Base-by-base conservation (phyloP, 1,140 invertebrate genomes). In the Prorops nasuta region DNA sequence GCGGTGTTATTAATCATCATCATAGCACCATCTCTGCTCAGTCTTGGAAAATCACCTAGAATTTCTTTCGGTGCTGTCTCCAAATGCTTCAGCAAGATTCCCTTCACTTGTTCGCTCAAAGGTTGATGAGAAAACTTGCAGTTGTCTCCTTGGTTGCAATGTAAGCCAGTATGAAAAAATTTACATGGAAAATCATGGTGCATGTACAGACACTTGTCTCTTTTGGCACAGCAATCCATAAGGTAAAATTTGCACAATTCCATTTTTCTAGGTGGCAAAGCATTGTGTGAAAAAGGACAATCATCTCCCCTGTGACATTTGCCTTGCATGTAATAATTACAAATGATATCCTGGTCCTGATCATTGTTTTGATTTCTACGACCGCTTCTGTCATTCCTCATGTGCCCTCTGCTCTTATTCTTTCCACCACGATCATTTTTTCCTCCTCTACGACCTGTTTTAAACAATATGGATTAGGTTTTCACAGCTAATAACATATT, bases 171-270 rank as follows among this genome's bases (percentile, higher is more conserved):
- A 67, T 98, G 95, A 69, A 89, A 97, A 79, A 91, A 97, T 81
- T 98, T 98, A 78, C 96, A 98, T 24, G 96, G 96, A 72, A 96
- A 98, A 71, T 98, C 94, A 60, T 89, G 87, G 80, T 98, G 96
- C 88, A 98, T 92, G 67, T 96, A 98, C 2, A 94, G 80, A 80
- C 96, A 98, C 73, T 94, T 94, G 55, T 96, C 92, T 55, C 90
- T 86, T 80, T 98, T 98, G 7, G 91, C 90, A 79, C 96, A 98
- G 70, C 91, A 93, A 46, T 95, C 92, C 84, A 92, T 94, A 32
- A 97, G 72, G 77, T 97, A 98, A 79, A 96, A 98, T 79, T 98
- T 98, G 74, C 96, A 98, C 0, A 98, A 75, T 72, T 98, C 95
- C 81, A 93, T 84, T 79, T 96, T 96, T 47, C 92, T 84, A 1